These are phyloP conservation scores for Drosophila athabasca DNA, from an alignment of 1,140 invertebrate species.

Conservation along the genomic window DNA sequence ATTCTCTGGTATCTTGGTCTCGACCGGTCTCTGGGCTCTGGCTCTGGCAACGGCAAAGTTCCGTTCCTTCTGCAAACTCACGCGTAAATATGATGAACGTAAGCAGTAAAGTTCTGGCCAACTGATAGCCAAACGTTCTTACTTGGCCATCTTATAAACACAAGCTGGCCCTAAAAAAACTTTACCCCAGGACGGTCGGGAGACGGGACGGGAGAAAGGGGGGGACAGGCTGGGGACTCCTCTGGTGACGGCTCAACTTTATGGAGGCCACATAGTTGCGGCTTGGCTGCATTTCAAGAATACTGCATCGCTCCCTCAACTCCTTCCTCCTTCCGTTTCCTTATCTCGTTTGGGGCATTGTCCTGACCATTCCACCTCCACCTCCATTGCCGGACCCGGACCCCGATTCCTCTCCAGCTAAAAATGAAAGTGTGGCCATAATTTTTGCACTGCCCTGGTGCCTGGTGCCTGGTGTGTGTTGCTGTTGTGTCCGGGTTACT, in stretches of 20 bases:
- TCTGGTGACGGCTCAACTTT: slow-evolving; percentile 73
- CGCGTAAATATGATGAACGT: slow-evolving; percentile 81
- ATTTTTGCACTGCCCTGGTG: slow-evolving; percentile 46
- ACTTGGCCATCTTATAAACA: slow-evolving; percentile 60
- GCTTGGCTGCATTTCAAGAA: slow-evolving; percentile 74
- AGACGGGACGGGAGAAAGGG: slow-evolving; percentile 22
- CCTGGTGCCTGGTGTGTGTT: slow-evolving; percentile 10
- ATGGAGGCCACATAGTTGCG: slow-evolving; percentile 61
- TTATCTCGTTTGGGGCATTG: slow-evolving; percentile 42
- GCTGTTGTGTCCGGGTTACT: slow-evolving; percentile 39
- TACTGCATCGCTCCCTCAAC: slow-evolving; percentile 40
- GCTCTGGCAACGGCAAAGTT: slow-evolving; percentile 11
- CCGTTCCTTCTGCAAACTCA: slow-evolving; percentile 49
- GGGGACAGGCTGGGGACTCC: not conserved
- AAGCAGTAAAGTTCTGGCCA: slow-evolving; percentile 80
- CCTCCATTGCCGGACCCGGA: no score
- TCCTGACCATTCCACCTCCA: slow-evolving; percentile 9
- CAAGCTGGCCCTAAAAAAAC: slow-evolving; percentile 55
- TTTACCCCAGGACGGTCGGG: slow-evolving; percentile 12
- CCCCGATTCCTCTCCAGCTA: slow-evolving; percentile 13
- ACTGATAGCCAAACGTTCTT: slow-evolving; percentile 67
- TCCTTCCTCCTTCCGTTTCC: slow-evolving; percentile 36
- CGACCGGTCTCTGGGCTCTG: not conserved
- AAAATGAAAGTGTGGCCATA: slow-evolving; percentile 75
- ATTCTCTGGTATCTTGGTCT: slow-evolving; percentile 42